Base-by-base conservation (phyloP, 37 sponge, comb jelly and placozoan species). In the Mnemiopsis leidyi region DNA sequence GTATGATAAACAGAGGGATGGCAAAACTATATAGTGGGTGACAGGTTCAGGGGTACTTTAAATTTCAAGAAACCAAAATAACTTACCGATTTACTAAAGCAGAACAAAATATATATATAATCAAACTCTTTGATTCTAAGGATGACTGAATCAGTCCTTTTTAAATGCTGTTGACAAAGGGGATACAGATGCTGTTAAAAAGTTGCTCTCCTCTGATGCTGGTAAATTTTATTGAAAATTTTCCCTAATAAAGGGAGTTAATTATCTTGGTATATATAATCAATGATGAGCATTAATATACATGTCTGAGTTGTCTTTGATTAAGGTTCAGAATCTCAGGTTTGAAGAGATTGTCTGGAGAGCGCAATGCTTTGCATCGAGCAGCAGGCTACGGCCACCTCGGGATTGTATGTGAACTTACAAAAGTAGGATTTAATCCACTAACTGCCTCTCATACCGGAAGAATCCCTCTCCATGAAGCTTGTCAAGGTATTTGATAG, bases 371-470 rank as follows among this genome's bases (percentile, higher is more conserved):
- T 29, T 34, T 79, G 29, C 82, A 79, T 34, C 82, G 38, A 18
- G 82, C 82, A 18, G 82, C 82, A 13, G 82, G 82, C 13, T 79
- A 79, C 32, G 82, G 82, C 2, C 82, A 79, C 21, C 36, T 79
- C 1, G 36, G 29, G 1, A 79, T 35, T 31, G 38, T 35, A 1
- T 16, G 23, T 16, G 82, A 79, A 32, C 36, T 79, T 34, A 79
- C 29, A 23, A 79, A 29, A 20, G 82, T 36, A 13, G 82, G 82
- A 28, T 79, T 79, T 79, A 79, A 79, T 21, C 82, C 82, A 16
- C 82, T 79, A 2, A 79, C 82, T 36, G 36, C 82, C 26, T 79
- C 82, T 29, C 82, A 79, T 36, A 79, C 82, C 21, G 82, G 82
- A 18, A 34, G 82, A 29, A 79, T 79, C 3, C 37, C 82, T 20